Percentiles rank a stretch among this genome's conserved stretches.
Evolutionary conservation across 2,797 vertebrate genomes (phyloP).

Genomic region (Botia almorhae): DNA sequence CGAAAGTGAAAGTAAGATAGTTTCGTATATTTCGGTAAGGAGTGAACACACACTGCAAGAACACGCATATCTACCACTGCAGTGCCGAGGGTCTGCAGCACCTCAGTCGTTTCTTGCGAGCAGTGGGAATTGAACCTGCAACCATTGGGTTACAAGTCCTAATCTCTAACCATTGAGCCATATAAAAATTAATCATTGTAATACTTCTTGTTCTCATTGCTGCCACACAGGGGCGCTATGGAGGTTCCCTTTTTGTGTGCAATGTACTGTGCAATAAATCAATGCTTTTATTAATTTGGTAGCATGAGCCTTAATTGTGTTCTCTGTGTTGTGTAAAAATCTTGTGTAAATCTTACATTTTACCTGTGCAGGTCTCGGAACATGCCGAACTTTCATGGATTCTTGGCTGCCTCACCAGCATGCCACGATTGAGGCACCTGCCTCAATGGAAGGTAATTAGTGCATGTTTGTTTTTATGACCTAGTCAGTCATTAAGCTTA

Average conservation of each 20-base stretch:
- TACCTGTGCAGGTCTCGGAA: conserved; percentile 82
- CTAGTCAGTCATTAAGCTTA: neutral
- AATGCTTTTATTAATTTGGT: neutral
- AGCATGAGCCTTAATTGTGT: neutral
- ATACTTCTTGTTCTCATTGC: conserved; percentile 42
- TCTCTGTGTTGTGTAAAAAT: neutral
- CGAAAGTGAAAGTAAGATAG: too few species aligned
- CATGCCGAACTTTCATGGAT: conserved; percentile 94
- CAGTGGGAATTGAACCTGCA: too few species aligned
- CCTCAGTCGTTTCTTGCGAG: too few species aligned
- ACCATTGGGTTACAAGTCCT: too few species aligned
- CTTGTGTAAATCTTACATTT: neutral
- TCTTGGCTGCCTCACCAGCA: conserved; percentile 89
- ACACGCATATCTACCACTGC: too few species aligned
- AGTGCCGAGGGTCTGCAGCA: too few species aligned
- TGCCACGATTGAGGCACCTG: conserved; percentile 89
- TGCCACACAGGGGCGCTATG: conserved; percentile 67
- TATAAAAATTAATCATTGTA: too few species aligned
- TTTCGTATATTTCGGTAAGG: too few species aligned
- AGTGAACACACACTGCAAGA: too few species aligned
- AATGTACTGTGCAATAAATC: neutral
- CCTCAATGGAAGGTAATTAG: conserved; percentile 94
- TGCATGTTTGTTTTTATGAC: neutral
- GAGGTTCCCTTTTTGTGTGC: conserved; percentile 47
- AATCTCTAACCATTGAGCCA: too few species aligned